Base-by-base conservation (phyloP, 1,140 invertebrate genomes). In the Procambarus virginalis region DNA sequence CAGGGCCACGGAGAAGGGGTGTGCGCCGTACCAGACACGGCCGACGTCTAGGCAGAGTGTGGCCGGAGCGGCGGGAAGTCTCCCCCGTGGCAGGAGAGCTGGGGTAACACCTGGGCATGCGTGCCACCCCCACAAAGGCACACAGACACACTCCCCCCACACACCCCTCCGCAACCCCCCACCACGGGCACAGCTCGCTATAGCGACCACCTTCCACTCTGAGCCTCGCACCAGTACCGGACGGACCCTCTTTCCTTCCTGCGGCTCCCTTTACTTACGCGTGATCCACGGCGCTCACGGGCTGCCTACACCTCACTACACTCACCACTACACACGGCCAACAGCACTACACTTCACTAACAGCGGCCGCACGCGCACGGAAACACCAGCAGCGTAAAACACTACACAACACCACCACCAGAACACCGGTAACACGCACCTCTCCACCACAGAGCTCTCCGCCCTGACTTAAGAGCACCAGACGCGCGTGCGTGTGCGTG, bases 21-120 rank as follows among this genome's bases (percentile, higher is more conserved):
- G 80, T 68, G 80, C 68, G 58, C 34, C 58, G 58, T 34, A 46
- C n/a, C n/a, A 60, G 22, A 68, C 68, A 45, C 68, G 22, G 80
- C 34, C 58, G 22, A 17, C 58, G 80, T 82, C 80, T 82, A 68
- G 55, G 14, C 9, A 17, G 10, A 17, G 46, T 2, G 48, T n/a
- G 2, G 5, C 51, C n/a, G 17, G n/a, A n/a, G 51, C 79, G 79
- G 51, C 12, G 58, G 51, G 20, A 81, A 68, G 80, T 73, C n/a
- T 34, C 68, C 68, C 68, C 68, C n/a, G n/a, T 46, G 60, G 80
- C 51, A 55, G 51, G 51, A 55, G 51, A 55, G 51, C 6, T 9
- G 51, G 51, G 46, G 46, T 58, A 82, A 60, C 80, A 82, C 80
- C 80, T 82, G 68, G 80, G 80, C 80, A 82, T 82, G 80, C 80